Evolutionary conservation across 1,140 invertebrate species (phyloP).

Genomic region (Samia ricini): DNA sequence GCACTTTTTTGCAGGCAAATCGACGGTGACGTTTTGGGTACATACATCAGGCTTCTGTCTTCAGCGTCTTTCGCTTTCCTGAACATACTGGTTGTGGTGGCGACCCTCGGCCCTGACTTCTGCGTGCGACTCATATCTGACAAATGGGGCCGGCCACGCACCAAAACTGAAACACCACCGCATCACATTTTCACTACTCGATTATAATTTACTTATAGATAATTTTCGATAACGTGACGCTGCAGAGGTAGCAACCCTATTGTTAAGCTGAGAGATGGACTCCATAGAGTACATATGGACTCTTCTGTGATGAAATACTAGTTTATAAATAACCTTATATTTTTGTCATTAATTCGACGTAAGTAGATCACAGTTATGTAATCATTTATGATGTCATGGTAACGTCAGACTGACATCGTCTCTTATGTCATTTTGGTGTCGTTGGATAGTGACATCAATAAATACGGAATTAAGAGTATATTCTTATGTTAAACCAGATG

Average conservation of each 20-base stretch:
- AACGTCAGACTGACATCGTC: too few relatives aligned
- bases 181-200: neutral
- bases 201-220: neutral
- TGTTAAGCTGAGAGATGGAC: neutral
- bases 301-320: neutral
- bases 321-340: too few relatives aligned
- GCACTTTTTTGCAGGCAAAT: conserved; percentile 68
- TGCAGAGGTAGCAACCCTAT: neutral
- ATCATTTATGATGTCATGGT: too few relatives aligned
- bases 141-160: conserved; percentile 21
- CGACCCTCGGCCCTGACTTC: conserved; percentile 81
- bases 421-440: too few relatives aligned
- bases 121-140: conserved; percentile 40
- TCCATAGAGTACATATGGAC: too few relatives aligned
- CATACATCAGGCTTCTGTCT: conserved; percentile 79
- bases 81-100: conserved; percentile 76
- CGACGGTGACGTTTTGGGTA: conserved; percentile 81
- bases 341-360: too few relatives aligned
- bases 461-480: too few relatives aligned
- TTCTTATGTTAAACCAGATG: too few relatives aligned
- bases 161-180: too few relatives aligned
- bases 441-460: too few relatives aligned
- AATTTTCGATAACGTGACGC: neutral
- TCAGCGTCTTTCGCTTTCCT: conserved; percentile 81
- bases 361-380: too few relatives aligned